phyloP scores from a whole-genome alignment of 92 coral and sea anemone genomes.

The Phymanthus crucifer region DNA sequence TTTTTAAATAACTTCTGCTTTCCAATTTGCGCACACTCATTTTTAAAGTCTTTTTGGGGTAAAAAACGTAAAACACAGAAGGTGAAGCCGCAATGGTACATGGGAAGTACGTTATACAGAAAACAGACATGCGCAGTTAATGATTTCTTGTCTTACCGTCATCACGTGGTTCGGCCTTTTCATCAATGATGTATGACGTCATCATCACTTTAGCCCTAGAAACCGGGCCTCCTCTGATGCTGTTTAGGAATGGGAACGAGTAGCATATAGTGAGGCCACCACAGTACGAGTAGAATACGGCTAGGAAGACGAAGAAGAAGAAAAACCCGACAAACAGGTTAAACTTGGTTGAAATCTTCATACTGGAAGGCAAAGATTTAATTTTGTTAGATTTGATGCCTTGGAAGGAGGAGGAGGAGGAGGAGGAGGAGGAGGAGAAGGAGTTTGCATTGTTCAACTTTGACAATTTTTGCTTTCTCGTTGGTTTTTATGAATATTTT shows the following conservation, averaged over 20 bases:
- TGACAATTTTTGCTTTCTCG: too few species aligned
- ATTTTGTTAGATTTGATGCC: too few species aligned
- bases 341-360: constrained; percentile 74
- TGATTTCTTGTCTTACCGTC: not conserved
- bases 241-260: constrained; percentile 80
- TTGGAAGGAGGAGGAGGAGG: not conserved
- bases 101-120: too few species aligned
- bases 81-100: too few species aligned
- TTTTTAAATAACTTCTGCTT: too few species aligned
- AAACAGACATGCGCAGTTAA: too few species aligned
- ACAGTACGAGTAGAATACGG: constrained; percentile 82
- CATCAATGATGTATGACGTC: constrained; percentile 61
- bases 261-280: constrained; percentile 75
- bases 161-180: constrained; percentile 22
- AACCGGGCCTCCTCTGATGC: constrained; percentile 48
- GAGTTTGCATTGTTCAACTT: too few species aligned
- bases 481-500: too few species aligned
- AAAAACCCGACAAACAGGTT: constrained; percentile 49
- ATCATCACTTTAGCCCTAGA: constrained; percentile 44
- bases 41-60: too few species aligned
- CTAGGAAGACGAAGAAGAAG: constrained; percentile 65
- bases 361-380: not conserved
- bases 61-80: too few species aligned
- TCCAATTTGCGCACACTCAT: too few species aligned
- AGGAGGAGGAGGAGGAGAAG: too few species aligned